Evolutionary conservation across 2,888 invertebrate genomes (phyloP).

Genomic region (Drosophila stalkeri): DNA sequence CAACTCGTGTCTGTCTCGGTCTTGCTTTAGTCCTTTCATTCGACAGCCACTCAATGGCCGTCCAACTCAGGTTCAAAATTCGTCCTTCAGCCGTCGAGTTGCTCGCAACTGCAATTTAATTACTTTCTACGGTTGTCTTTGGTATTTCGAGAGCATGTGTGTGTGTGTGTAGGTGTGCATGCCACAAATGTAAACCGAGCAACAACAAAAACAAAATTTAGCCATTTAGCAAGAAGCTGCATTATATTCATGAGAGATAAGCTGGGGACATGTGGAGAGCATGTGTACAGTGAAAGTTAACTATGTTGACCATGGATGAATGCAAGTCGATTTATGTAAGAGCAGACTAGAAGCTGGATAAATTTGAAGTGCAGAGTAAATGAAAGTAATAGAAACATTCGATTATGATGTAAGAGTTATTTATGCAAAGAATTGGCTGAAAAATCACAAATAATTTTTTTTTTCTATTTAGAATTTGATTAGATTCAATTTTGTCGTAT

Average conservation of each 20-base stretch:
- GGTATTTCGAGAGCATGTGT: constrained; percentile 6
- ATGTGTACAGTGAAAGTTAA: constrained; percentile 29
- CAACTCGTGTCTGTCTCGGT: background rate
- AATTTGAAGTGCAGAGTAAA: background rate
- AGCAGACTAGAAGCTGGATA: background rate
- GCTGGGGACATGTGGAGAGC: background rate
- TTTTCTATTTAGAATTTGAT: no score
- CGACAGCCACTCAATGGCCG: constrained; percentile 23
- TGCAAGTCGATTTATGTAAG: background rate
- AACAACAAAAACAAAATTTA: constrained; percentile 40
- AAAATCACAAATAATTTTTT: no score
- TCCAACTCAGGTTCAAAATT: constrained; percentile 67
- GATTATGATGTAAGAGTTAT: background rate
- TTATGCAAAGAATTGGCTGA: background rate
- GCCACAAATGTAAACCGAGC: constrained; percentile 39
- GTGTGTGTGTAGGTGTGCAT: constrained; percentile 10
- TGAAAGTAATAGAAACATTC: background rate
- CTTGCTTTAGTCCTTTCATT: background rate
- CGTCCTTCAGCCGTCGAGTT: constrained; percentile 58
- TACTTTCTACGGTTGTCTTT: constrained; percentile 60
- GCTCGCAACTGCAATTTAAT: constrained; percentile 73
- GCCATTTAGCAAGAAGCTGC: constrained; percentile 39
- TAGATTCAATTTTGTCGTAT: background rate
- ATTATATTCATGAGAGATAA: constrained; percentile 19
- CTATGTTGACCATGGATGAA: constrained; percentile 22